phyloP scores from a whole-genome alignment of 2,113 vertebrate genomes.

The Lasiurus borealis region DNA sequence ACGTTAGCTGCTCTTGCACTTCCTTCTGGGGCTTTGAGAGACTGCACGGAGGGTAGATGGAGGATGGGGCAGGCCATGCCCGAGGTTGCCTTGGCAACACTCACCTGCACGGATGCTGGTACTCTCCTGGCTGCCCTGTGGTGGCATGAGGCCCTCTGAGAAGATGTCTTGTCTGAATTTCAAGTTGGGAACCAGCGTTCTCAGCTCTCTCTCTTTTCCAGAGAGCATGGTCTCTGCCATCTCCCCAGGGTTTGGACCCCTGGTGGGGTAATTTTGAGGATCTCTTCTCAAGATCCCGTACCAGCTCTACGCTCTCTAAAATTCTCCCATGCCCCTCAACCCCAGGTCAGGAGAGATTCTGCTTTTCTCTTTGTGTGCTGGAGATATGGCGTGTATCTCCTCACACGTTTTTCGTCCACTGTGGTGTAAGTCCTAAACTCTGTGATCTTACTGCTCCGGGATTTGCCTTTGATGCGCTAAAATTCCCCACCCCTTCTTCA shows the following conservation, averaged over 20 bases:
- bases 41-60: neutral
- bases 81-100: neutral
- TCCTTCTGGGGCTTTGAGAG: neutral
- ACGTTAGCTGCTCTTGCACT: too few species aligned
- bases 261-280: neutral
- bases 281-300: neutral
- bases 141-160: neutral
- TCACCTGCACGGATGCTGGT: neutral
- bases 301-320: neutral
- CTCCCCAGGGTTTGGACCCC: neutral
- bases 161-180: slow-evolving; percentile 7
- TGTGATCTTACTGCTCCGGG: neutral
- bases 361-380: neutral
- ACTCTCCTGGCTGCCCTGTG: neutral
- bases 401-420: neutral
- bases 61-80: neutral
- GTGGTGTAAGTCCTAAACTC: neutral
- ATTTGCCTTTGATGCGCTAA: slow-evolving; percentile 1
- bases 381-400: neutral
- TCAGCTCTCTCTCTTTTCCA: neutral
- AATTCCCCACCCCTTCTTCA: neutral
- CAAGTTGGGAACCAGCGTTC: neutral
- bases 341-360: neutral
- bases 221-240: neutral
- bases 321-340: neutral